Conservation (phyloP, 2,113 vertebrate species). For the Xenus cinereus region DNA sequence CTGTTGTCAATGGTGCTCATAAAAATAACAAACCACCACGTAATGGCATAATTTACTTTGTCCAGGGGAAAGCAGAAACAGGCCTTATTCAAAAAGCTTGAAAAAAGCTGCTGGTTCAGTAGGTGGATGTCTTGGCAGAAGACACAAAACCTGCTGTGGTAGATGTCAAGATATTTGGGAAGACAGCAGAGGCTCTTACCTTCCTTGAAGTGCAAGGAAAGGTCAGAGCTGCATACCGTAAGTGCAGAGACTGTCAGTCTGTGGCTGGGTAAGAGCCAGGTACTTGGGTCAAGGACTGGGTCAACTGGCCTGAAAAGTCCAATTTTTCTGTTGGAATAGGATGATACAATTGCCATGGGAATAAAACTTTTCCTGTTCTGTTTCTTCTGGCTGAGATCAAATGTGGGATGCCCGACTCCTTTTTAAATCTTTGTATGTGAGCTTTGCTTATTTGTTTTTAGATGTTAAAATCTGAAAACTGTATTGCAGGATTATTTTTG, state of each 20-base stretch:
- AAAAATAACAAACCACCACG: background rate
- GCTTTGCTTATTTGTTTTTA: background rate
- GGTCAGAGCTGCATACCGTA: background rate
- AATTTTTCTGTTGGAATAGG: background rate
- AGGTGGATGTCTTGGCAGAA: background rate
- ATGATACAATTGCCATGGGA: background rate
- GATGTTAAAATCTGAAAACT: background rate
- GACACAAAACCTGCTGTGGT: background rate
- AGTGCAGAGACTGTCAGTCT: background rate
- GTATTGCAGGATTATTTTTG: background rate
- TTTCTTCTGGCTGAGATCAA: background rate
- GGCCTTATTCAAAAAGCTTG: background rate
- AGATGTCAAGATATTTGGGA: background rate
- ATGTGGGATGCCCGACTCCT: background rate
- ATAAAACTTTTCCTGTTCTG: background rate
- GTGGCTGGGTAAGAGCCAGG: background rate
- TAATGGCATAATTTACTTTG: background rate
- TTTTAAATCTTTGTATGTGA: background rate
- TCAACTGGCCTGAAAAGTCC: background rate
- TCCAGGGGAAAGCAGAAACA: background rate
- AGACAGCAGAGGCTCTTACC: background rate
- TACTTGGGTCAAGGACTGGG: accelerated
- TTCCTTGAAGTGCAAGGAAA: background rate
- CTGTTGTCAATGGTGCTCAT: background rate
- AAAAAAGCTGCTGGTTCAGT: background rate